Conservation (phyloP, 2,888 invertebrate species). For the Oscheius sp. region DNA sequence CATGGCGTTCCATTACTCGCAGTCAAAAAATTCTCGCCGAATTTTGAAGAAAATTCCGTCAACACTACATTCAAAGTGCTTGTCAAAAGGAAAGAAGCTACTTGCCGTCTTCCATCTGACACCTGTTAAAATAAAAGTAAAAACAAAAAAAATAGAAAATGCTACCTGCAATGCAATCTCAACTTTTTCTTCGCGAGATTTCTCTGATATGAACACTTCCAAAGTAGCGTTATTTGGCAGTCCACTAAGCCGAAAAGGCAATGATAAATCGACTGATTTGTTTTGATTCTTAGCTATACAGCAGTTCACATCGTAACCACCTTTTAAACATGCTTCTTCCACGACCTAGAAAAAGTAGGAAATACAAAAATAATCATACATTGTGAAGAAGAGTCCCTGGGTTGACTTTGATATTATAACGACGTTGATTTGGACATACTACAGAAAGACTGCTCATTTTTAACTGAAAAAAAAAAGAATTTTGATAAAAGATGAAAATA, state of each 20-base stretch:
- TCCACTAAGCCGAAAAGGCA: slow-evolving; percentile 84
- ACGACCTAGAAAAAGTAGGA: slow-evolving; percentile 70
- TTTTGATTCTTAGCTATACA: slow-evolving; percentile 82
- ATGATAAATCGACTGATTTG: slow-evolving; percentile 81
- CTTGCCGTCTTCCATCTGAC: slow-evolving; percentile 35
- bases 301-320: slow-evolving; percentile 80
- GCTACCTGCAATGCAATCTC: slow-evolving; percentile 55
- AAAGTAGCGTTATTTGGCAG: slow-evolving; percentile 89
- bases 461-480: not conserved
- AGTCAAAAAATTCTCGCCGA: slow-evolving; percentile 39
- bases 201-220: slow-evolving; percentile 79
- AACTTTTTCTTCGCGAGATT: slow-evolving; percentile 28
- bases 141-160: not conserved
- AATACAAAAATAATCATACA: slow-evolving; percentile 24
- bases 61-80: slow-evolving; percentile 41
- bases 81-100: slow-evolving; percentile 32
- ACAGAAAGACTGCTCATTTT: slow-evolving; percentile 52
- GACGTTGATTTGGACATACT: slow-evolving; percentile 54
- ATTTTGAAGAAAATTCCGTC: slow-evolving; percentile 31
- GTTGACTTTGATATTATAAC: slow-evolving; percentile 50
- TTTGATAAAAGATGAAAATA: no score
- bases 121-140: slow-evolving; percentile 17
- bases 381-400: slow-evolving; percentile 50
- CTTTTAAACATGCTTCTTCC: slow-evolving; percentile 85
- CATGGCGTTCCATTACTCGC: slow-evolving; percentile 40